These are phyloP conservation scores for Oryzias curvinotus DNA, from an alignment of 2,113 vertebrate genomes.

Conservation along the genomic window DNA sequence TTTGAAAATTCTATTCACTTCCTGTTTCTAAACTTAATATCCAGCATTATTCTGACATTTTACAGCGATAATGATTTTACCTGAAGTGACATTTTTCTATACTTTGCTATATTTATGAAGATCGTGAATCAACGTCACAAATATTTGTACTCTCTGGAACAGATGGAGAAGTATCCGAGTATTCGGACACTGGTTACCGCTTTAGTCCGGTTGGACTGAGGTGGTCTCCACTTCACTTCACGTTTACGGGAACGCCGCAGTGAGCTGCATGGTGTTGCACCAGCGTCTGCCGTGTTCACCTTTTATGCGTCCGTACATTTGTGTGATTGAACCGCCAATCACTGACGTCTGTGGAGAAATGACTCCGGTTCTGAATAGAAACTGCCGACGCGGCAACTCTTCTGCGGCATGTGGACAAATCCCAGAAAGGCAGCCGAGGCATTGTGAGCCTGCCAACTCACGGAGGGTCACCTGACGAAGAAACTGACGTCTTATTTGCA, in stretches of 20 bases:
- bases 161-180: too few relatives aligned
- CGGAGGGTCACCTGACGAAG: constrained; percentile 13
- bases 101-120: not conserved
- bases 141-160: too few relatives aligned
- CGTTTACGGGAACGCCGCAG: too few relatives aligned
- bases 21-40: not conserved
- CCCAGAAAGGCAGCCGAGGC: not conserved
- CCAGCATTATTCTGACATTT: not conserved
- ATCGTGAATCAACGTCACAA: too few relatives aligned
- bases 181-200: too few relatives aligned
- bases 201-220: too few relatives aligned
- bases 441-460: not conserved
- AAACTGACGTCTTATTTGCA: not conserved
- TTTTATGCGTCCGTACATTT: not conserved
- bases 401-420: not conserved
- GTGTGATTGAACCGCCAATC: not conserved
- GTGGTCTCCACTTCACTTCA: too few relatives aligned
- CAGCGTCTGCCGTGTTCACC: too few relatives aligned
- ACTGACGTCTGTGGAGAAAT: not conserved
- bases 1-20: too few relatives aligned
- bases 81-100: not conserved
- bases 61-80: not conserved
- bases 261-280: too few relatives aligned
- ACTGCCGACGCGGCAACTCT: not conserved
- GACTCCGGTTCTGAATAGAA: not conserved